A percentile compares a stretch with the other conserved stretches of the same genome.
Evolutionary conservation across 2,113 vertebrate species (phyloP).

Genomic region (Thymallus thymallus): DNA sequence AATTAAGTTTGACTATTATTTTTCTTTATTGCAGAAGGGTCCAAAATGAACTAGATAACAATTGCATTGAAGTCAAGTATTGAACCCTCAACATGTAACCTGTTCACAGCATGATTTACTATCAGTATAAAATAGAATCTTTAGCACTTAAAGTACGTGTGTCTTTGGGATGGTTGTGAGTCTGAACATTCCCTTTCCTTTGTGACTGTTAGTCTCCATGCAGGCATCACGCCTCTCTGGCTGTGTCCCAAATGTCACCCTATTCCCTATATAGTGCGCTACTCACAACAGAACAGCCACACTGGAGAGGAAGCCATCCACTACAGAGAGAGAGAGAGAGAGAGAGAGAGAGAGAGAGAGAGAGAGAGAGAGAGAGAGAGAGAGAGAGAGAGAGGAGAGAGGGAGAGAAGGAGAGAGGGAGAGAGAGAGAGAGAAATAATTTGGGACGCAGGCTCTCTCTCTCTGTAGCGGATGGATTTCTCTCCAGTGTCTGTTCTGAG

Average conservation of each 20-base stretch:
- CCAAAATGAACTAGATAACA: neutral
- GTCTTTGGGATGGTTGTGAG: neutral
- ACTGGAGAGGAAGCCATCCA: neutral
- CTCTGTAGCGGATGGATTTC: neutral
- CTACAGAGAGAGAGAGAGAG: neutral
- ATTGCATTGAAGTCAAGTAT: neutral
- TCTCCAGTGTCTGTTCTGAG: neutral
- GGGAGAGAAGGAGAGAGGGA: neutral
- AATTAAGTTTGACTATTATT: too few relatives aligned
- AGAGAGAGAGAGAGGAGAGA: neutral
- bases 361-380: constrained; percentile 11
- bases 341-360: neutral
- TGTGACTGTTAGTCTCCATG: too few relatives aligned
- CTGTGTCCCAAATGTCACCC: too few relatives aligned
- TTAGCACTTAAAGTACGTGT: too few relatives aligned
- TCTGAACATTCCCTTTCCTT: too few relatives aligned
- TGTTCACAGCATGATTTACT: too few relatives aligned
- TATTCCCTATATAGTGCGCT: too few relatives aligned
- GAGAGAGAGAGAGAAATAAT: neutral
- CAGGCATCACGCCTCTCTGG: neutral
- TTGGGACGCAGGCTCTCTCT: neutral
- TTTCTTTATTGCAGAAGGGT: neutral
- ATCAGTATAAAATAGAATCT: too few relatives aligned
- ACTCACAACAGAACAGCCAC: neutral
- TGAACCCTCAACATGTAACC: too few relatives aligned